phyloP scores from a whole-genome alignment of 2,888 invertebrate species.

The Pyralis farinalis region DNA sequence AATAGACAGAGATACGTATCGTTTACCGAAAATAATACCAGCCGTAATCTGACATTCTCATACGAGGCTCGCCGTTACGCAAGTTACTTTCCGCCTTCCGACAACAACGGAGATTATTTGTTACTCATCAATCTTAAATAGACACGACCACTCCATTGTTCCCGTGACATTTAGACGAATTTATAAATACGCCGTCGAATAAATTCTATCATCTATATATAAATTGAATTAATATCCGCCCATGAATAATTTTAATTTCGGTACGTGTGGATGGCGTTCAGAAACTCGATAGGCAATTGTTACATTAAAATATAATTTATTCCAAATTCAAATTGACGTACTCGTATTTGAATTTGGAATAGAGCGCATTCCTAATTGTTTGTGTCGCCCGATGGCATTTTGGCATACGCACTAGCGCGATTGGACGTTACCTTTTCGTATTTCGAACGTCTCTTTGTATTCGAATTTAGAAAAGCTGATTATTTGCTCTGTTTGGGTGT shows the following conservation, averaged over 20 bases:
- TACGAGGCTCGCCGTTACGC: constrained; percentile 53
- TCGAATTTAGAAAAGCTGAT: constrained; percentile 73
- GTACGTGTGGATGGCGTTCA: constrained; percentile 25
- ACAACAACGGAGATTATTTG: constrained; percentile 62
- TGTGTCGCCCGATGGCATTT: constrained; percentile 61
- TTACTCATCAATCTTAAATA: constrained; percentile 76
- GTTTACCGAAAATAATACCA: constrained; percentile 73
- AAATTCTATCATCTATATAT: constrained; percentile 55
- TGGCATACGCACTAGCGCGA: constrained; percentile 69
- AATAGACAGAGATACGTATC: constrained; percentile 70
- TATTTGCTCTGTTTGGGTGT: constrained; percentile 66
- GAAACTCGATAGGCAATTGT: constrained; percentile 38
- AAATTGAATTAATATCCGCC: constrained; percentile 45
- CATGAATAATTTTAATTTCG: constrained; percentile 33
- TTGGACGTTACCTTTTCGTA: constrained; percentile 67
- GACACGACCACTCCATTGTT: constrained; percentile 71
- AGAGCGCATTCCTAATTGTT: constrained; percentile 73
- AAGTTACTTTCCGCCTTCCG: constrained; percentile 61
- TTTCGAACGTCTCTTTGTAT: constrained; percentile 70
- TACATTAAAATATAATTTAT: constrained; percentile 44
- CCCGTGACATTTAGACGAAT: constrained; percentile 74
- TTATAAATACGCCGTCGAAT: constrained; percentile 69
- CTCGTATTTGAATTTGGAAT: constrained; percentile 64
- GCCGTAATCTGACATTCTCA: constrained; percentile 66
- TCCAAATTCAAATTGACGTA: constrained; percentile 50